Base-by-base conservation (phyloP, 1,140 invertebrate genomes). In the Drosophila auraria region DNA sequence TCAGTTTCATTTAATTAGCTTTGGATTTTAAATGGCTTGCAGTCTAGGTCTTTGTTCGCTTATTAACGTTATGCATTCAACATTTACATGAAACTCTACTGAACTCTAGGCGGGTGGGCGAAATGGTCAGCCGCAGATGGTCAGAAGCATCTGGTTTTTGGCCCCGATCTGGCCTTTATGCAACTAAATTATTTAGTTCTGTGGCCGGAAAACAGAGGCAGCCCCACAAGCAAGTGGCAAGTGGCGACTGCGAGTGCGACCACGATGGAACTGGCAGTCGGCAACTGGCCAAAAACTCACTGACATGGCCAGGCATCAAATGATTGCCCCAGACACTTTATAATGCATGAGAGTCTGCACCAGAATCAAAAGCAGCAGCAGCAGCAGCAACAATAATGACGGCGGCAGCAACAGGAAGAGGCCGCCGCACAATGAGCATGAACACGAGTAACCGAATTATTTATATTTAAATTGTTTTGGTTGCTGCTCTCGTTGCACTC, bases 401-500 rank as follows among this genome's bases (percentile, higher is more conserved):
- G 25, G n/a, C 51, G 4, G 27, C 51, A 30, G 25, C 50, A 51
- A 76, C 74, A 77, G 71, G 71, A 82, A 62, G 79, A 84, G 78
- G 63, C 71, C 80, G 63, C 71, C 80, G 73, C 76, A 84, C 84
- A 87, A 89, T 89, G 84, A 84, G 84, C 84, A 87, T 87, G 83
- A 87, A 87, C 83, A 87, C 76, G 84, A 78, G 84, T 89, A 87
- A 89, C 62, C 86, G 81, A 90, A 90, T 90, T 90, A 90, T 90
- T 90, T 90, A 90, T 90, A 90, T 90, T 86, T 90, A 90, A 90
- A 90, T 90, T 90, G 86, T 90, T 90, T 86, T 80, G 77, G 73
- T 74, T 70, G 50, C 59, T 66, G 33, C 33, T 56, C 36, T 38
- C 9, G 36, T 5, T 38, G 71, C 75, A 76, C 75, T 78, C 87